phyloP scores from a whole-genome alignment of 2,888 invertebrate genomes.

The Salticus scenicus region DNA sequence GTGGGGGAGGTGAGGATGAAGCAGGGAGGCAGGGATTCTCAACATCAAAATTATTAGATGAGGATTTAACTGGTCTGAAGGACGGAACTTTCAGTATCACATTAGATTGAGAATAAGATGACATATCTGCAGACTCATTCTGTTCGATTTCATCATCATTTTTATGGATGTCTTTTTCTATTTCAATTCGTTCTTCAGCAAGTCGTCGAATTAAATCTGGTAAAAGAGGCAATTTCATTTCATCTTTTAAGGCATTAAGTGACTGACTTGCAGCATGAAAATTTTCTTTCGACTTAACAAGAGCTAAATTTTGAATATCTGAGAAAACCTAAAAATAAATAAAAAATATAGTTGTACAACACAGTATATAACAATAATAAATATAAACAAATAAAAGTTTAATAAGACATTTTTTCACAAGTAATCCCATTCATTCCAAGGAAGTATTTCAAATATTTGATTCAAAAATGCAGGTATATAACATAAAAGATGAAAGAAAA shows the following conservation, averaged over 20 bases:
- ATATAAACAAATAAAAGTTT: too few relatives aligned
- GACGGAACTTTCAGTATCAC: constrained; percentile 95
- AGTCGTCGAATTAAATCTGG: constrained; percentile 76
- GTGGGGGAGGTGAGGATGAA: constrained; percentile 44
- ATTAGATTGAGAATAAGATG: constrained; percentile 72
- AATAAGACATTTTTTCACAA: too few relatives aligned
- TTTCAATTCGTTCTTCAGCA: constrained; percentile 75
- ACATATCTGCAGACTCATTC: constrained; percentile 77
- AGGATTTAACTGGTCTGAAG: constrained; percentile 81
- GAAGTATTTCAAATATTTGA: too few relatives aligned
- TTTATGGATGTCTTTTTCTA: constrained; percentile 72
- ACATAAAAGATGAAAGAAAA: too few relatives aligned
- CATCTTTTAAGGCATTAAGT: constrained; percentile 68
- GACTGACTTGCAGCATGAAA: constrained; percentile 44
- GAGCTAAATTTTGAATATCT: constrained; percentile 72
- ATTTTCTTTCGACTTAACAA: constrained; percentile 65
- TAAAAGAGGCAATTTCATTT: constrained; percentile 74
- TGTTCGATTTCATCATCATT: constrained; percentile 74
- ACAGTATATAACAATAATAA: too few relatives aligned
- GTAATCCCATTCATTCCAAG: too few relatives aligned
- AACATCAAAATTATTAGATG: constrained; percentile 48
- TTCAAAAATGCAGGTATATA: too few relatives aligned
- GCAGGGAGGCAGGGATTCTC: constrained; percentile 60
- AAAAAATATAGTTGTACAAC: not conserved
- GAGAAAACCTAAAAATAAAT: constrained; percentile 70